Evolutionary conservation across 2,888 invertebrate genomes (phyloP), one percentile per base, ranked within the genome.

Genomic region (Seira musarum): DNA sequence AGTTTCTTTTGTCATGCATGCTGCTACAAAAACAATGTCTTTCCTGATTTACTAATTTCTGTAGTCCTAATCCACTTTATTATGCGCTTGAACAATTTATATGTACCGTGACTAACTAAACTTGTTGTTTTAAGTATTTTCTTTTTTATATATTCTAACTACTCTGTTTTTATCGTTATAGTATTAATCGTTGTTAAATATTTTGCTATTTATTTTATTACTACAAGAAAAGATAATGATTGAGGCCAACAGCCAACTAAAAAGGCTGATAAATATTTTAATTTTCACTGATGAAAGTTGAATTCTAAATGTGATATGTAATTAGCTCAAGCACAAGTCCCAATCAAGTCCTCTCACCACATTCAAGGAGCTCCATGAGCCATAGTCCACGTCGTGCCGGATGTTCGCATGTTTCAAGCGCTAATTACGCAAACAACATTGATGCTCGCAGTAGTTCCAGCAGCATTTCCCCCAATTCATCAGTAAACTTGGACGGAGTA

Each of bases 261-360:
- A n/a, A n/a, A n/a, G n/a, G n/a, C n/a, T n/a, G n/a, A n/a, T n/a
- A n/a, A n/a, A n/a, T n/a, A n/a, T n/a, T n/a, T n/a, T n/a, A n/a
- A n/a, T n/a, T n/a, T n/a, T n/a, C n/a, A n/a, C n/a, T n/a, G n/a
- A n/a, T n/a, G n/a, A n/a, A n/a, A n/a, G n/a, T n/a, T n/a, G n/a
- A n/a, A n/a, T n/a, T n/a, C n/a, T n/a, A n/a, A n/a, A 57, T 69
- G 25, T 49, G 46, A 46, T 24, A 1, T 53, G 21, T 65, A 6
- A 66, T 66, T 17, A 21, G 49, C 60, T 40, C 72, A 63, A 13
- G 72, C 46, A 46, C 72, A 72, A 72, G 65, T 64, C 46, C 64
- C n/a, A 72, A 72, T 46, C 72, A 22, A 49, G 53, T 64, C 19
- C 64, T 35, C 30, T 5, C 64, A 5, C 19, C 72, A 6, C 40